A percentile compares a stretch with the other conserved stretches of the same genome.
Evolutionary conservation across 2,888 invertebrate genomes (phyloP).

Genomic region (Conomelus anceps): DNA sequence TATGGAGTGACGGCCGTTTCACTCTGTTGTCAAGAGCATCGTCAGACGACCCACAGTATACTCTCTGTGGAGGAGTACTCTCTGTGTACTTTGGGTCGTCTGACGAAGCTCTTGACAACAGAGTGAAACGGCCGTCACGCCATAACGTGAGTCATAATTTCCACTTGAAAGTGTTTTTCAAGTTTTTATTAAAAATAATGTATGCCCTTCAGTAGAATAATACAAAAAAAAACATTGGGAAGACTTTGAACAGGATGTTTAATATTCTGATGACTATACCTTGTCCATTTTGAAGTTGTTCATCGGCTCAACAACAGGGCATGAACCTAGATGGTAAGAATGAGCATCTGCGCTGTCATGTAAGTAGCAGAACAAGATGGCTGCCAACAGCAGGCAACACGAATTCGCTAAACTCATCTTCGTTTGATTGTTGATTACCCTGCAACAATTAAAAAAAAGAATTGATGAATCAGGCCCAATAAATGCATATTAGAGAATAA

Average conservation of each 20-base stretch:
- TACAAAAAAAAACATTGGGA: not conserved
- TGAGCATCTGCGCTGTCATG: conserved; percentile 44
- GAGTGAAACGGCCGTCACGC: too few relatives aligned
- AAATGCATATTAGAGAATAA: too few relatives aligned
- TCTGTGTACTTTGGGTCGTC: too few relatives aligned
- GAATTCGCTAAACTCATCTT: not conserved
- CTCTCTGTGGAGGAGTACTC: too few relatives aligned
- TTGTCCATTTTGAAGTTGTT: conserved; percentile 64
- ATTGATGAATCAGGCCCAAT: too few relatives aligned
- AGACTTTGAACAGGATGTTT: not conserved
- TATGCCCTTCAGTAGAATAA: not conserved
- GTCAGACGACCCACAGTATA: too few relatives aligned
- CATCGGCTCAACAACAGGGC: conserved; percentile 67
- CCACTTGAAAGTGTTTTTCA: too few relatives aligned
- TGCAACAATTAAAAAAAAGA: not conserved
- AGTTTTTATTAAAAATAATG: too few relatives aligned
- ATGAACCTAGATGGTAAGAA: conserved; percentile 65
- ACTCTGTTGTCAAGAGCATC: too few relatives aligned
- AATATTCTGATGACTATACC: conserved; percentile 46
- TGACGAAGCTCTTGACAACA: too few relatives aligned
- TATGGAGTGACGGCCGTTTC: too few relatives aligned
- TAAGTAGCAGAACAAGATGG: not conserved
- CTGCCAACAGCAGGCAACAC: not conserved
- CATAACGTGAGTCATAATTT: too few relatives aligned
- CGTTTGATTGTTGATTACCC: not conserved